phyloP scores from a whole-genome alignment of 1,140 invertebrate species.

The Triops longicaudatus region DNA sequence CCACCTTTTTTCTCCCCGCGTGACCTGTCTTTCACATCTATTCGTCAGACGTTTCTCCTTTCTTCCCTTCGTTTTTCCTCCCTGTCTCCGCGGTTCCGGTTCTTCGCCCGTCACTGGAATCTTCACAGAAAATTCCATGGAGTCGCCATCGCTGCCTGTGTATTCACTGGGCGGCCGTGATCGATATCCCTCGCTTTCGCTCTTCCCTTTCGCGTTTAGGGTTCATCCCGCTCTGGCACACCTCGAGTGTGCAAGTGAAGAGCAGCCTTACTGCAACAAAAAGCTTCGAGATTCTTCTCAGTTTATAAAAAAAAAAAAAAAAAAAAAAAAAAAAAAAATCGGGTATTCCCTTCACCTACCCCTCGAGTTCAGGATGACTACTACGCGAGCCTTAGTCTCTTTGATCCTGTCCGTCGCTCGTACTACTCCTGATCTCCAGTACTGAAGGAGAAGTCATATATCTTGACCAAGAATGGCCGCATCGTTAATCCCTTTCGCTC shows the following conservation, averaged over 20 bases:
- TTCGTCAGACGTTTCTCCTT: neutral
- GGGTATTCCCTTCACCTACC: no score
- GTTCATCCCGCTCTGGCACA: neutral
- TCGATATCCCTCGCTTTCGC: neutral
- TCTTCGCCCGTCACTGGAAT: neutral
- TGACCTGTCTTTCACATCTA: constrained; percentile 5
- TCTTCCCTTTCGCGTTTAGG: neutral
- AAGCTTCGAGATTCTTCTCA: neutral
- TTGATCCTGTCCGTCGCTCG: neutral
- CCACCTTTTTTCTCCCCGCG: neutral
- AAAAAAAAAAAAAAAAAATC: neutral
- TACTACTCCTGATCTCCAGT: neutral
- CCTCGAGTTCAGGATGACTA: no score
- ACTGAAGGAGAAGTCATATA: neutral
- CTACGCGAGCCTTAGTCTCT: neutral
- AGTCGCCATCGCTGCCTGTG: constrained; percentile 1
- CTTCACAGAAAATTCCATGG: neutral
- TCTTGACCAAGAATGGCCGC: neutral
- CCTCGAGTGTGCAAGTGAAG: neutral
- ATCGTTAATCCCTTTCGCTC: no score
- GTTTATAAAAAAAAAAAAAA: neutral
- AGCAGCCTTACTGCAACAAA: neutral
- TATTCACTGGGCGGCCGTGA: neutral
- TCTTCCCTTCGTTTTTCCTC: constrained; percentile 1
- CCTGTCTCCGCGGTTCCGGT: neutral